A percentile compares a stretch with the other conserved stretches of the same genome.
These are phyloP conservation scores for Vimba vimba DNA, from an alignment of 2,113 vertebrate species.

Conservation along the genomic window DNA sequence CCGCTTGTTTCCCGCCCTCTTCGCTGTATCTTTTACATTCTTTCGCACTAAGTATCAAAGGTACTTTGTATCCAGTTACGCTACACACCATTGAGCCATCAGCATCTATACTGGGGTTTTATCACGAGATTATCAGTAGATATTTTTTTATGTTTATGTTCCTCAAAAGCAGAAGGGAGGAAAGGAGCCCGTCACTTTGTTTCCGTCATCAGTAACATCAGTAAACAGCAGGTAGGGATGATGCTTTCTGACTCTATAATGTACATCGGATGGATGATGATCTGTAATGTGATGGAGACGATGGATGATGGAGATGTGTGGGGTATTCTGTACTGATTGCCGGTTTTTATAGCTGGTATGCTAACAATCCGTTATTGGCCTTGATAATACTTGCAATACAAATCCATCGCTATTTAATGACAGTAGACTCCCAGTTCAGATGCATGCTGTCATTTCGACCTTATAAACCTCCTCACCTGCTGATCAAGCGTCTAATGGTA, in stretches of 20 bases:
- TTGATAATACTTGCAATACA: not conserved
- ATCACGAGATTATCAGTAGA: not conserved
- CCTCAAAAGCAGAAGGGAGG: not conserved
- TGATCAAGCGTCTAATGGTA: not conserved
- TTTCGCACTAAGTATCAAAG: constrained; percentile 18
- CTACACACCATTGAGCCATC: not conserved
- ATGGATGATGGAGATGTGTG: constrained; percentile 9
- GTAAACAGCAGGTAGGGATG: constrained; percentile 37
- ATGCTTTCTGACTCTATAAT: not conserved
- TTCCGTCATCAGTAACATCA: constrained; percentile 25
- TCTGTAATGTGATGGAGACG: not conserved
- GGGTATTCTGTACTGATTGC: not conserved
- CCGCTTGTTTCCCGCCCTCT: constrained; percentile 31
- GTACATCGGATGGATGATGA: not conserved
- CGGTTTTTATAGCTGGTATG: constrained; percentile 1
- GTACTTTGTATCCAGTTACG: not conserved
- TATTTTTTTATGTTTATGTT: not conserved
- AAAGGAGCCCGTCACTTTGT: constrained; percentile 25
- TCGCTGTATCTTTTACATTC: constrained; percentile 37
- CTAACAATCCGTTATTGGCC: not conserved
- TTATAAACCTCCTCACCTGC: not conserved
- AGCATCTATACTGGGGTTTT: not conserved
- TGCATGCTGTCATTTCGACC: not conserved
- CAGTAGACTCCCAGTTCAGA: not conserved
- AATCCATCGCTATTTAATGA: not conserved